These are phyloP conservation scores for Formica exsecta DNA, from an alignment of 1,140 invertebrate genomes.

Conservation along the genomic window DNA sequence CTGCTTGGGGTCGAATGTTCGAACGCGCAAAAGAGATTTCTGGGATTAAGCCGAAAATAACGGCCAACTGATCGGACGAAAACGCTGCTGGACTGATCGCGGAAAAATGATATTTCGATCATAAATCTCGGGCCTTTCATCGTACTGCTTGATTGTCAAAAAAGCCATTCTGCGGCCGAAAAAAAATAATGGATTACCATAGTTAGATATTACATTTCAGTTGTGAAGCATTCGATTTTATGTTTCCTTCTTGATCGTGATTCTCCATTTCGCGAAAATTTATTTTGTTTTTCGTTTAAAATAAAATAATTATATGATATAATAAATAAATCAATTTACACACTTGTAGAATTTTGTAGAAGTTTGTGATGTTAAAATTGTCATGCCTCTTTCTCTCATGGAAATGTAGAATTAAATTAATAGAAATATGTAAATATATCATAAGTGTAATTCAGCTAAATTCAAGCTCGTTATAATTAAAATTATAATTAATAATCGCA, in stretches of 20 bases:
- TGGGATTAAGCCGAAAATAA: slow-evolving; percentile 68
- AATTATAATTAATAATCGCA: slow-evolving; percentile 54
- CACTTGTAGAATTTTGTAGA: not conserved
- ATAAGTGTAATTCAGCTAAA: slow-evolving; percentile 43
- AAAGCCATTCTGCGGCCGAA: not conserved
- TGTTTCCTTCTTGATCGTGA: not conserved
- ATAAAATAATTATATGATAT: not conserved
- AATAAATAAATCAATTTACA: slow-evolving; percentile 17
- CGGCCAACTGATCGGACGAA: slow-evolving; percentile 66
- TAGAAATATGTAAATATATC: slow-evolving; percentile 49
- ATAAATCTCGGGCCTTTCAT: slow-evolving; percentile 37
- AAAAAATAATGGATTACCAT: slow-evolving; percentile 28
- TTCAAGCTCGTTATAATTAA: slow-evolving; percentile 55
- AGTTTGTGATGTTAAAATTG: not conserved
- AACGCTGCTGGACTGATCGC: slow-evolving; percentile 38
- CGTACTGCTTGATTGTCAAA: not conserved
- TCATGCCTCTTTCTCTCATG: not conserved
- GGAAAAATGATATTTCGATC: slow-evolving; percentile 40
- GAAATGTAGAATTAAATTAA: slow-evolving; percentile 31
- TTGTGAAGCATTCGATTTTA: not conserved
- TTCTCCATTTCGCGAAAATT: not conserved
- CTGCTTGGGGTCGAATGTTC: slow-evolving; percentile 5
- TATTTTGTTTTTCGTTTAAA: slow-evolving; percentile 2
- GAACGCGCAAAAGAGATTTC: slow-evolving; percentile 64
- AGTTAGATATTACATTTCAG: not conserved